Evolutionary conservation across 2,113 vertebrate genomes (phyloP).

Genomic region (Phrynosoma blainvillii): DNA sequence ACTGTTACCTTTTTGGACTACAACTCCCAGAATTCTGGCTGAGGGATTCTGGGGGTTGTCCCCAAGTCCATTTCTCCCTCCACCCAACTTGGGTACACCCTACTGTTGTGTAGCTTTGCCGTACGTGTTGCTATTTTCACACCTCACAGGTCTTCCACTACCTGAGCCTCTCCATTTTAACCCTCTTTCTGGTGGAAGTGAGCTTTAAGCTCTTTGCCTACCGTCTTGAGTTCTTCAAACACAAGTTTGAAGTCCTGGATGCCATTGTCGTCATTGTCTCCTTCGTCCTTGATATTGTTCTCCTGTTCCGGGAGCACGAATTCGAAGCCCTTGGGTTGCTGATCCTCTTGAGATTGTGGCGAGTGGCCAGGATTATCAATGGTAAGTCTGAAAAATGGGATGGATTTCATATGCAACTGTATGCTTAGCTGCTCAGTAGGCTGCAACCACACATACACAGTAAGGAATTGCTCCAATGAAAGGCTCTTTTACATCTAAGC

Average conservation of each 20-base stretch:
- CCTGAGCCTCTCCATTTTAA: slow-evolving; percentile 88
- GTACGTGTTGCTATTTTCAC: neutral
- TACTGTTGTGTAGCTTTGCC: neutral
- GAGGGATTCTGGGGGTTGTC: too few relatives aligned
- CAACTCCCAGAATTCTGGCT: neutral
- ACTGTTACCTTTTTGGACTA: too few relatives aligned
- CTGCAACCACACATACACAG: neutral
- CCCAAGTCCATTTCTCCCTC: too few relatives aligned
- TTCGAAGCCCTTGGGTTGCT: slow-evolving; percentile 90
- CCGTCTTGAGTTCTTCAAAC: slow-evolving; percentile 89
- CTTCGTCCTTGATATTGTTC: slow-evolving; percentile 87
- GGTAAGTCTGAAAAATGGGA: slow-evolving; percentile 68
- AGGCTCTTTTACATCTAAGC: neutral
- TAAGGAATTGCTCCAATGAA: neutral
- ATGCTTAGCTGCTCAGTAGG: neutral
- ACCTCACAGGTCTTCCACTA: slow-evolving; percentile 89
- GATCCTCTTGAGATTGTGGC: slow-evolving; percentile 94
- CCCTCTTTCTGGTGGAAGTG: slow-evolving; percentile 91
- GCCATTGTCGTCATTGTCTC: slow-evolving; percentile 87
- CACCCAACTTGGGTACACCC: neutral
- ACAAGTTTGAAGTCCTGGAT: slow-evolving; percentile 97
- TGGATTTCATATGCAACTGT: rapidly evolving
- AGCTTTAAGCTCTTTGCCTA: slow-evolving; percentile 87
- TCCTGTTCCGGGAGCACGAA: slow-evolving; percentile 84
- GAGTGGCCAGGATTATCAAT: slow-evolving; percentile 94